A percentile compares a stretch with the other conserved stretches of the same genome.
Evolutionary conservation across 2,797 vertebrate genomes (phyloP).

Genomic region (Calcarius lapponicus): DNA sequence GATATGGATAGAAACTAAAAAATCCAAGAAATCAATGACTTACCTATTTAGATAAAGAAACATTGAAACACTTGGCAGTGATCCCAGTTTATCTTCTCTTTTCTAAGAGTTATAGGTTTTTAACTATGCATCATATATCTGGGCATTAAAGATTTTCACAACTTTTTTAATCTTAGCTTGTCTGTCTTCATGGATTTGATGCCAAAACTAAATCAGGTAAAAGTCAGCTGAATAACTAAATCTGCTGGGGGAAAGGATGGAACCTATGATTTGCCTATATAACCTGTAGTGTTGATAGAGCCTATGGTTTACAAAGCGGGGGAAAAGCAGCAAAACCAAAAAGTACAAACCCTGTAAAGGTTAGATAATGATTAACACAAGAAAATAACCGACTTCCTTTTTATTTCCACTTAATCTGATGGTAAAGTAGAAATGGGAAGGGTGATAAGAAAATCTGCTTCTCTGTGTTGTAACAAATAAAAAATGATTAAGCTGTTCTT

Average conservation of each 20-base stretch:
- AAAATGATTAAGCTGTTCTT: not conserved
- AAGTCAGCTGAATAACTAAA: slow-evolving; percentile 6
- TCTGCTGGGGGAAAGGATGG: not conserved
- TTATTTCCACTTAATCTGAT: not conserved
- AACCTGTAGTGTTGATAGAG: not conserved
- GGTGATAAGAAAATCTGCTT: not conserved
- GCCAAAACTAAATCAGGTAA: not conserved
- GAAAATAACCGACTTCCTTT: not conserved
- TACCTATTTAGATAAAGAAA: not conserved
- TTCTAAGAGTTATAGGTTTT: not conserved
- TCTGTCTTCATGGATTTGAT: not conserved
- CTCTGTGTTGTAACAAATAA: not conserved
- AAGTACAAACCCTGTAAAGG: not conserved
- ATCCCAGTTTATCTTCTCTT: not conserved
- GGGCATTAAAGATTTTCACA: not conserved
- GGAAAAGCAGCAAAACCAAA: not conserved
- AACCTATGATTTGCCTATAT: not conserved
- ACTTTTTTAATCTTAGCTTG: not conserved
- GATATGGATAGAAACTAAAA: not conserved
- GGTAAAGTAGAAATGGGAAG: not conserved
- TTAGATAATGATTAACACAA: not conserved
- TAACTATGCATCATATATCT: not conserved
- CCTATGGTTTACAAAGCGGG: not conserved
- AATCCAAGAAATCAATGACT: not conserved
- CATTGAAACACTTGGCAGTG: not conserved